Evolutionary conservation across 2,888 invertebrate species (phyloP), one percentile per base, ranked within the genome.

Genomic region (Ophion ellenae): DNA sequence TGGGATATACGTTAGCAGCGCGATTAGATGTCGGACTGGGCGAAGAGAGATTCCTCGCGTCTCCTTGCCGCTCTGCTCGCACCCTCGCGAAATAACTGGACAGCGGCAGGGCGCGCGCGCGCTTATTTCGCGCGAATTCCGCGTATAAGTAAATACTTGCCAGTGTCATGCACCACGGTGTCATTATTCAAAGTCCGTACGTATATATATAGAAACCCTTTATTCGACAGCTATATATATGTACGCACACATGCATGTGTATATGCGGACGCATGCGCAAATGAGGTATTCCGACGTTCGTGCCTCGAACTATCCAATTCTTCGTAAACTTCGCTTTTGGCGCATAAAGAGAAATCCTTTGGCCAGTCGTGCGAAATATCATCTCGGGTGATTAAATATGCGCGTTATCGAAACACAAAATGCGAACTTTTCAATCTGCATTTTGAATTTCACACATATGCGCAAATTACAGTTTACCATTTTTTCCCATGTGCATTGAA

Each of bases 1-100:
- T 11, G 9, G 20, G 40, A 64, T 71, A 64, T 67, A 75, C 36
- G 67, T 63, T 69, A 17, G 75, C 40, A 40, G 40, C 40, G 81
- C 75, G 69, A 81, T 81, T 81, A 67, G 67, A 81, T 61, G 28
- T 32, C 73, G 80, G 53, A 59, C 81, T 76, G 75, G 76, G 71
- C 61, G 57, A n/a, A 53, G 75, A 57, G 32, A 76, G 76, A 78
- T 81, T 81, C 77, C 57, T 57, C 80, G 73, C 69, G 67, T 71
- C 83, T 78, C 36, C 63, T 63, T 59, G 28, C 36, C 32, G 36
- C 32, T 40, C 32, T 40, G 28, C 45, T 78, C 83, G 7, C 73
- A 36, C 69, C 69, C 75, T 81, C 83, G 86, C 83, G 47, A 83
- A 86, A 86, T 83, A 86, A 81, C 81, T 76, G 81, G 74, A 67